These are phyloP conservation scores for Dryomyza anilis DNA, from an alignment of 2,888 invertebrate species.

Conservation along the genomic window DNA sequence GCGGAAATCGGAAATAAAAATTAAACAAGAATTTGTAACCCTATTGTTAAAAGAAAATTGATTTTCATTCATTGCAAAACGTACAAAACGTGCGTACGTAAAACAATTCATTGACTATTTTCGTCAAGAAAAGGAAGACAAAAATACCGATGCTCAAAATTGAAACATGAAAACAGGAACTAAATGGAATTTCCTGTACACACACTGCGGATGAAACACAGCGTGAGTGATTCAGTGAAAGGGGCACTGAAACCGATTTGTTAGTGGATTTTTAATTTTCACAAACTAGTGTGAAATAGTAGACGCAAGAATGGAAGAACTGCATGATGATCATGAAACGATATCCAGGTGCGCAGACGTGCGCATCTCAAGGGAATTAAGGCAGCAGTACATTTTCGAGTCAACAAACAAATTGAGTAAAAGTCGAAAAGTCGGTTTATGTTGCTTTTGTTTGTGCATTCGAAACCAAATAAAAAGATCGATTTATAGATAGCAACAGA, in stretches of 20 bases:
- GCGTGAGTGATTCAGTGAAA: slow-evolving; percentile 9
- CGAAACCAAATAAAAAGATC: no score
- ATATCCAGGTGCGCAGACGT: slow-evolving; percentile 15
- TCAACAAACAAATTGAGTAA: background rate
- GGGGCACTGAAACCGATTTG: no score
- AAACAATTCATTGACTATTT: no score
- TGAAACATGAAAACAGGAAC: slow-evolving; percentile 20
- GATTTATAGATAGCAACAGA: no score
- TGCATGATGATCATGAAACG: background rate
- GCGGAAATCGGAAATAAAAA: background rate
- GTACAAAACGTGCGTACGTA: no score
- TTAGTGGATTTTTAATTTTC: no score
- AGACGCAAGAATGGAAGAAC: no score
- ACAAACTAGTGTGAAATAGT: no score
- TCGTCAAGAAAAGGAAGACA: slow-evolving; percentile 8
- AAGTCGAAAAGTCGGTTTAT: slow-evolving; percentile 14
- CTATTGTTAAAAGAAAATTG: background rate
- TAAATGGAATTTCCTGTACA: slow-evolving; percentile 12
- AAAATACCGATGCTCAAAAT: no score
- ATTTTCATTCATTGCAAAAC: slow-evolving; percentile 5
- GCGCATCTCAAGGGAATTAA: background rate
- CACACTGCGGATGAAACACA: slow-evolving; percentile 4
- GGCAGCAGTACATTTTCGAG: no score
- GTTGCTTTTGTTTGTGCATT: background rate
- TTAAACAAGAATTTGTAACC: background rate